Evolutionary conservation across 1,140 invertebrate genomes (phyloP), one percentile per base, ranked within the genome.

Genomic region (Lordiphosa clarofinis): DNA sequence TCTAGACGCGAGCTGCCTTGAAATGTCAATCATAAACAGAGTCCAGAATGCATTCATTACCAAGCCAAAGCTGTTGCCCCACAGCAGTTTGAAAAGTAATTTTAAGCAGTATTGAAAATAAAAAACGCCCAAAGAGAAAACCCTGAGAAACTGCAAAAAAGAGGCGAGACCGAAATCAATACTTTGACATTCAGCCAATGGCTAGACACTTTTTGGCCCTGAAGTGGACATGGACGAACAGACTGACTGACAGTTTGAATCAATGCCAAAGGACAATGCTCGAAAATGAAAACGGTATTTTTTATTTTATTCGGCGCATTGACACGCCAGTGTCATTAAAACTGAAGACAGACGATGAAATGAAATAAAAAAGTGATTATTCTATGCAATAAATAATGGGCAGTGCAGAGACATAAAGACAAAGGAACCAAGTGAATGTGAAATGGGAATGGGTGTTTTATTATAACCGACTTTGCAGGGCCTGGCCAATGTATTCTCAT

Each of bases 331-430:
- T 69, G 68, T 82, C 78, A 73, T 82, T 84, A 73, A 73, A 84
- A 59, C 53, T 36, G 43, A 57, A 40, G 48, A 60, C 65, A 59
- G 69, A 59, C 68, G 43, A 59, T 52, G 28, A 50, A 61, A 82
- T 82, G 84, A 82, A 82, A 82, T 76, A 82, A 82, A 82, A 84
- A 84, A 73, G 73, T 63, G 78, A 82, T 84, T 82, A 82, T 72
- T 67, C 55, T 52, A 67, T 47, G 38, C 71, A 59, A 67, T 82
- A 82, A 82, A 82, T 60, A 78, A 69, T 31, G 31, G 64, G 57
- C 60, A 56, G 43, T 78, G 73, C 73, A 13, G 37, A 37, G 15
- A 36, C 13, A 49, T 13, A 37, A 49, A 21, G 13, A 15, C 31
- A 49, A 49, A 15, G 21, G 3, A 15, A 46, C 19, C 48, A 49